Evolutionary conservation across 2,113 vertebrate species (phyloP), one percentile per base, ranked within the genome.

Genomic region (Poeciliopsis retropinna): DNA sequence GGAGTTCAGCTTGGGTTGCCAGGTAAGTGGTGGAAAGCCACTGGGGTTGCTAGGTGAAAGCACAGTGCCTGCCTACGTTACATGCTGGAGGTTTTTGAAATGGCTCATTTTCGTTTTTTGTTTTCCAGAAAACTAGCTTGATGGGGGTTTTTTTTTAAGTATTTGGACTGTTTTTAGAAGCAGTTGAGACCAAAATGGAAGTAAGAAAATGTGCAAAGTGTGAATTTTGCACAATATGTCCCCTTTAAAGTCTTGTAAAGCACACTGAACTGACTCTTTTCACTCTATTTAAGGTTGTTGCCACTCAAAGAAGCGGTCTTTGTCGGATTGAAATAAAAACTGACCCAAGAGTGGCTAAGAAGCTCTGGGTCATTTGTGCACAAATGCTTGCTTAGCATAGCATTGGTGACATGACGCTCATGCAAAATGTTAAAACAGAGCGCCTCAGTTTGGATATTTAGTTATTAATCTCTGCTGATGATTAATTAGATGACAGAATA

Each of bases 281-380:
- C 67, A 29, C 69, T 82, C 76, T 76, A 80, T 72, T 62, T 19
- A 5, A 72, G 85, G 65, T 66, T 72, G 67, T 79, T 67, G 13
- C 22, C 27, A 28, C 62, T 31, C 60, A 32, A 60, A 79, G 72
- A 79, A 72, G 74, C 73, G 64, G 81, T 63, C 12, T 1, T 74
- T 54, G 4, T 83, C 81, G 73, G 75, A 34, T 82, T 75, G 67
- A 72, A 63, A 51, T 61, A 63, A 39, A 79, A 76, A 54, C 72
- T 37, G 27, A 87, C 73, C 54, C 66, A 64, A 71, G 67, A 39
- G 72, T 68, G 83, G 47, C 65, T 14, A 68, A 1, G 39, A 75
- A 71, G 69, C 71, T 85, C 29, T 54, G 70, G 72, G 25, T 14
- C 60, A 0, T 5, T 39, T 54, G 60, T 65, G 64, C 32, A 75